Base-by-base conservation (phyloP, 2,113 vertebrate species). In the Rhombomys opimus region DNA sequence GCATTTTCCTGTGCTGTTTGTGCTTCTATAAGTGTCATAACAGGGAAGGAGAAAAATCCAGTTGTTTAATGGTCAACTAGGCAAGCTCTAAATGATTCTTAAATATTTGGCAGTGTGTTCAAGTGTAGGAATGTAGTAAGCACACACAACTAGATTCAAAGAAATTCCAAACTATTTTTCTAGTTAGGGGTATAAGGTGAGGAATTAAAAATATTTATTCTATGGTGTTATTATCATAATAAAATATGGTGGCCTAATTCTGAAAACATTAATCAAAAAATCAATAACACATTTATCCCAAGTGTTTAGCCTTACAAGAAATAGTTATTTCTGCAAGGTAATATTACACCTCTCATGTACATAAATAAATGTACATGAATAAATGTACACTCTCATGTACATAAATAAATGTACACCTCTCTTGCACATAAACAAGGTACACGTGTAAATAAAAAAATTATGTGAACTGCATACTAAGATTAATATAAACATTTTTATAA, bases 221-320 rank as follows among this genome's bases (percentile, higher is more conserved):
- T 67, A 89, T 89, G n/a, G 54, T 35, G 82, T 91, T 86, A 85
- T 86, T 87, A 72, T 35, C 52, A 23, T 67, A 93, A 88, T 46
- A 87, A 27, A 90, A 30, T 70, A 72, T 57, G 32, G 46, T 15
- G 92, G 41, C 22, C 30, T 81, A 32, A 90, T 95, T 87, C 63
- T 97, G 84, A 95, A 94, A 93, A 57, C 73, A 23, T 32, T 52
- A 73, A 57, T 81, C 22, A 94, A 97, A 91, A 78, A 80, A 82
- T 38, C 25, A 27, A 2, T 32, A 32, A 22, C 25, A 86, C 25
- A 61, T 81, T 8, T 94, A 54, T 20, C 9, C 77, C 72, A 38
- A 30, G 46, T 10, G 20, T 61, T 89, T 89, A 84, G 5, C 15
- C 41, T 87, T 87, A 22, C 63, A 91, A 88, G 50, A 91, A 22